Evolutionary conservation across 2,888 invertebrate species (phyloP), one percentile per base, ranked within the genome.

Genomic region (Platycheirus albimanus): DNA sequence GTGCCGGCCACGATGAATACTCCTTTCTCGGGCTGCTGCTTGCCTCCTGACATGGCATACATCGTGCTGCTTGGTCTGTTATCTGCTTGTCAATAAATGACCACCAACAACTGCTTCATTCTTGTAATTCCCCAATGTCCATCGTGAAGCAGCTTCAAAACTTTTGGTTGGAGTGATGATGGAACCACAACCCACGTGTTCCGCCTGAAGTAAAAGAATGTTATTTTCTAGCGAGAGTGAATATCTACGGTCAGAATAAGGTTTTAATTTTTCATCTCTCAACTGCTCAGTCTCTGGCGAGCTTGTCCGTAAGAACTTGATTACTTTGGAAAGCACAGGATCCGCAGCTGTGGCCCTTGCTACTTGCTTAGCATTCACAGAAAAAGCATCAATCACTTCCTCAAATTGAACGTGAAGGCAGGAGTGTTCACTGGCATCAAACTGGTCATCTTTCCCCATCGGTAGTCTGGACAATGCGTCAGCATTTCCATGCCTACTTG

Each of bases 1-100:
- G 66, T n/a, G 64, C 24, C 4, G 75, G 58, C 61, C 69, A 76
- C 5, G 33, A 51, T 3, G 49, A 51, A 51, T 51, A 51, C 15
- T 51, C 49, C 15, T 51, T 51, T n/a, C 28, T 51, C 13, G 49
- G 49, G 2, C 15, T 28, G 24, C 49, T 51, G 10, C 49, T 28
- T 6, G 28, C 13, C 13, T 51, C 49, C 49, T 49, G 49, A 28
- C 49, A 49, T 15, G 7, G 49, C 3, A 49, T 6, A n/a, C 49
- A 49, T 49, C n/a, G 1, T 3, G 4, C 49, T 49, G 24, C 49
- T 49, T n/a, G 2, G 5, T 49, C 24, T 0, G 7, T 3, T 4
- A 49, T 49, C 1, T 20, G 3, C 49, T 49, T 24, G 24, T 49
- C 13, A n/a, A 49, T 49, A 3, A 24, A 11, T 24, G 56, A 24